A percentile compares a stretch with the other conserved stretches of the same genome.
Conservation (phyloP, 2,888 invertebrate species). For the Drosophila mayaguana region DNA sequence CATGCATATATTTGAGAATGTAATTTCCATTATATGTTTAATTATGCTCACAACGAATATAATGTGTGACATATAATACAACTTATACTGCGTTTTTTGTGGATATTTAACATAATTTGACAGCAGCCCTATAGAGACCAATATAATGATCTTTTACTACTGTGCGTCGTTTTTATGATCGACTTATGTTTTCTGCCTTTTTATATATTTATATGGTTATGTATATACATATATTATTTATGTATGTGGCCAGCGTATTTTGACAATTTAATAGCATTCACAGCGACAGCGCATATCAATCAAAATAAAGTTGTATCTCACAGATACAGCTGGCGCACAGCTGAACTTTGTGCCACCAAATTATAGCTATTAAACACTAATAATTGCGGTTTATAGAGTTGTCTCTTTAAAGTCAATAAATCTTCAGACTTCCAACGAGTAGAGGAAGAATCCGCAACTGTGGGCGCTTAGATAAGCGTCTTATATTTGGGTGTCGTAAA, state of each 20-base stretch:
- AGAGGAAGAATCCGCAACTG: slow-evolving; percentile 17
- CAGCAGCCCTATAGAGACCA: slow-evolving; percentile 26
- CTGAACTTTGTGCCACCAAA: slow-evolving; percentile 27
- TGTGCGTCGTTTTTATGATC: slow-evolving; percentile 62
- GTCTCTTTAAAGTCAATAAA: slow-evolving; percentile 54
- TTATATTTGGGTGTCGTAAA: slow-evolving; percentile 20
- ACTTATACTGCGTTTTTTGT: slow-evolving; percentile 68
- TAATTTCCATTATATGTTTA: slow-evolving; percentile 61
- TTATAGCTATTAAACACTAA: slow-evolving; percentile 66
- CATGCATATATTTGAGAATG: slow-evolving; percentile 29
- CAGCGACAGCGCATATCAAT: slow-evolving; percentile 58
- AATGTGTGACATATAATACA: slow-evolving; percentile 64
- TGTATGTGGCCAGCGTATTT: slow-evolving; percentile 60
- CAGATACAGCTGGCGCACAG: slow-evolving; percentile 41
- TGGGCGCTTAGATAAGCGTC: slow-evolving; percentile 57
- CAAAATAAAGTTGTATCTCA: slow-evolving; percentile 46
- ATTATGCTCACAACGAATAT: slow-evolving; percentile 56
- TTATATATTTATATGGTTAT: slow-evolving; percentile 7
- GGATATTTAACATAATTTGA: slow-evolving; percentile 68
- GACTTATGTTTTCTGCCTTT: slow-evolving; percentile 23
- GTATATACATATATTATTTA: slow-evolving; percentile 52
- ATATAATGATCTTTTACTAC: slow-evolving; percentile 51
- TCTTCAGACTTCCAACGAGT: slow-evolving; percentile 28
- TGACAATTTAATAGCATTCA: slow-evolving; percentile 73
- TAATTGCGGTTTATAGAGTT: slow-evolving; percentile 64